These are phyloP conservation scores for Dolichotis patagonum DNA, from an alignment of 2,113 vertebrate species.

Conservation along the genomic window DNA sequence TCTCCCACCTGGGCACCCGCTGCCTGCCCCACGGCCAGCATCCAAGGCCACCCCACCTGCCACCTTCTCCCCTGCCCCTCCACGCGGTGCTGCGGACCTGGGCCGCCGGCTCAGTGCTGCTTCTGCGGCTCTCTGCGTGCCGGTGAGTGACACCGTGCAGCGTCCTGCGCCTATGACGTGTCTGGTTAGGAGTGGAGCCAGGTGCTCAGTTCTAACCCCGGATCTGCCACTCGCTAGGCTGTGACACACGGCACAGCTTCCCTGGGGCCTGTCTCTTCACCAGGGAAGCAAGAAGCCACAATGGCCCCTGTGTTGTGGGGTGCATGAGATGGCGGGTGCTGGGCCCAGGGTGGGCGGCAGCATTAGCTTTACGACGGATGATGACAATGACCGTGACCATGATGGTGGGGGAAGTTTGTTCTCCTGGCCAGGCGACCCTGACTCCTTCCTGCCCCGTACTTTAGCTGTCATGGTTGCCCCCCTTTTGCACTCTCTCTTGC, in stretches of 20 bases:
- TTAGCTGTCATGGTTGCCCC: not conserved
- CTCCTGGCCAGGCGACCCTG: not conserved
- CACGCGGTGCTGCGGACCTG: accelerated
- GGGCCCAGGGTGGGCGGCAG: not conserved
- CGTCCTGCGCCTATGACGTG: not conserved
- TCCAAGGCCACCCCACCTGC: not conserved
- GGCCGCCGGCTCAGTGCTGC: accelerated
- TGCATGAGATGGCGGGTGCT: not conserved
- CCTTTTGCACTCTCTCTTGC: not conserved
- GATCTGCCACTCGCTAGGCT: not conserved
- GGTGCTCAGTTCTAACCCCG: not conserved
- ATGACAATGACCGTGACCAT: accelerated
- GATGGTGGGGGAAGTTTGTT: not conserved
- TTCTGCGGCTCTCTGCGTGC: not conserved
- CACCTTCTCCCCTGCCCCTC: too few relatives aligned
- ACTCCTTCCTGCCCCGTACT: not conserved
- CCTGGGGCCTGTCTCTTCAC: not conserved
- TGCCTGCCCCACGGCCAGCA: not conserved
- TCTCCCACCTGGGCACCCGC: not conserved
- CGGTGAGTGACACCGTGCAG: not conserved
- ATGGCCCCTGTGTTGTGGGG: not conserved
- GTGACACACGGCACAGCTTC: not conserved
- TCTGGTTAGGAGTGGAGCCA: not conserved
- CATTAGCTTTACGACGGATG: not conserved
- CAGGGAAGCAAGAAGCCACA: not conserved